Conservation (phyloP, 1,140 invertebrate species). For the Cydia fagiglandana region DNA sequence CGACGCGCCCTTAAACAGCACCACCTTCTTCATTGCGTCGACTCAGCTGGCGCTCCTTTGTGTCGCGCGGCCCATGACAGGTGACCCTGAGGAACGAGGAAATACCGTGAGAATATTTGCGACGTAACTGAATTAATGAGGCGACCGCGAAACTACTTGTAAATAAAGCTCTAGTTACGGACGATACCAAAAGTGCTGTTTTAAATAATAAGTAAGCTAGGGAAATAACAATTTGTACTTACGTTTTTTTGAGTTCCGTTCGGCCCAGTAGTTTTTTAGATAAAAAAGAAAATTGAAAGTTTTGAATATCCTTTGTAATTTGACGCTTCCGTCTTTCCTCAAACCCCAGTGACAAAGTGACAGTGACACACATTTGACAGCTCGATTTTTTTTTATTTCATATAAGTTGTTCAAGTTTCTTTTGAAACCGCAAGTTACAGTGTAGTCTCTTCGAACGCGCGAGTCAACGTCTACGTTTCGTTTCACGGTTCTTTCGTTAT, state of each 20-base stretch:
- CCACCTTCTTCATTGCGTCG: constrained; percentile 72
- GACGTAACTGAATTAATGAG: constrained; percentile 26
- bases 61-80: constrained; percentile 45
- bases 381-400: background rate
- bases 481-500: background rate
- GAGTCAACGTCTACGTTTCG: background rate
- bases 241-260: constrained; percentile 4
- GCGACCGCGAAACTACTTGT: background rate
- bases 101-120: constrained; percentile 36
- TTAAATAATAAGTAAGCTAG: background rate
- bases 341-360: background rate
- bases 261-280: background rate
- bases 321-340: constrained; percentile 20
- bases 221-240: background rate
- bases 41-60: constrained; percentile 40
- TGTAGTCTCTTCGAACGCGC: background rate
- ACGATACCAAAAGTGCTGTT: background rate
- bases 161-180: background rate
- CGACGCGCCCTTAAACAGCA: constrained; percentile 79
- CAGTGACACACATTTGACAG: background rate
- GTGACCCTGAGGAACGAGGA: constrained; percentile 62
- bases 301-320: constrained; percentile 18
- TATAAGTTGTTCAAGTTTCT: background rate
- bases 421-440: background rate
- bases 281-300: background rate